Conservation (phyloP, 2,113 vertebrate genomes). For the Poeciliopsis occidentalis region DNA sequence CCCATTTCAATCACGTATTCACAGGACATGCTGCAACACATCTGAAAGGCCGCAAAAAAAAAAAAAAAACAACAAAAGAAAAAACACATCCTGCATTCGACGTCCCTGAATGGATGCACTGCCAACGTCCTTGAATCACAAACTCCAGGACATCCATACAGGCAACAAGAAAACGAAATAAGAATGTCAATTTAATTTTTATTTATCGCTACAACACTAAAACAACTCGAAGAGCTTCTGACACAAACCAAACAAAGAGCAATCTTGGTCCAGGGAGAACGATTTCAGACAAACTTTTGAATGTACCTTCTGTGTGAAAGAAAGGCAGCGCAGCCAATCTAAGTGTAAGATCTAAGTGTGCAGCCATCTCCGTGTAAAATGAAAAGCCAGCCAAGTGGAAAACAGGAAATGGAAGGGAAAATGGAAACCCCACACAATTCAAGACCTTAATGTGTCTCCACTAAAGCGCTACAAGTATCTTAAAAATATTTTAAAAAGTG, state of each 20-base stretch:
- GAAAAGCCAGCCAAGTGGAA: slow-evolving; percentile 32
- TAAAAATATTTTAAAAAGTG: neutral
- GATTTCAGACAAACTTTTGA: slow-evolving; percentile 7
- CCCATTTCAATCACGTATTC: neutral
- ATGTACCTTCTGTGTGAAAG: slow-evolving; percentile 9
- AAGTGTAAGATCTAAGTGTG: slow-evolving; percentile 4
- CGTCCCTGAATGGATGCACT: neutral
- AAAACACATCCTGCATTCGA: too few relatives aligned
- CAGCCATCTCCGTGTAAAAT: slow-evolving; percentile 16
- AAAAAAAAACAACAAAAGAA: too few relatives aligned
- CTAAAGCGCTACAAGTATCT: slow-evolving; percentile 5
- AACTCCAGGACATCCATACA: neutral
- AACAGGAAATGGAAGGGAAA: slow-evolving; percentile 46
- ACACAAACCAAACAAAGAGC: neutral
- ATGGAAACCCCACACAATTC: slow-evolving; percentile 35
- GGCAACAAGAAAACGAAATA: neutral
- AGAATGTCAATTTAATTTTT: neutral
- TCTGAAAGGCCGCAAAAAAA: neutral
- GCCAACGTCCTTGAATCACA: neutral
- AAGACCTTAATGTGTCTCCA: slow-evolving; percentile 13
- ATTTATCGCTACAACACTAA: neutral
- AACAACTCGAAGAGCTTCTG: neutral
- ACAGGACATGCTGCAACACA: neutral
- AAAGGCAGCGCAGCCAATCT: slow-evolving; percentile 17
- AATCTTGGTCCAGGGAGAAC: slow-evolving; percentile 12